Evolutionary conservation across 1,140 invertebrate species (phyloP), one percentile per base, ranked within the genome.

Genomic region (Euwallacea similis): DNA sequence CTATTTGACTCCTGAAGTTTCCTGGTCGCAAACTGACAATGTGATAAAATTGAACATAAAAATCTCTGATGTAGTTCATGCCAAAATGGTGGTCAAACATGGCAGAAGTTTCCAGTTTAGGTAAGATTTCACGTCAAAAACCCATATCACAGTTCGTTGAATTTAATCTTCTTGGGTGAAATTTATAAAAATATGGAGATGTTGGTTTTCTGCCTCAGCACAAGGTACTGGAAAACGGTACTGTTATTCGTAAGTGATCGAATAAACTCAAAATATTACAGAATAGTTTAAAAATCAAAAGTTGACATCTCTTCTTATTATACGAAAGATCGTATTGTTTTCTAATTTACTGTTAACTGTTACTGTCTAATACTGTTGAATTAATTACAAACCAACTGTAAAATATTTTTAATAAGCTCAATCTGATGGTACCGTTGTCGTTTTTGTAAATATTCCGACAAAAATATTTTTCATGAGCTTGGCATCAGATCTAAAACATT

Each of bases 21-120:
- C 65, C 50, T 79, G 78, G 78, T 76, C 66, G 7, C 76, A 79
- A 74, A 78, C 73, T 7, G 71, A 76, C 6, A 50, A 60, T 7
- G 44, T 10, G 4, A 44, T 79, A 11, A 76, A 73, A 55, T n/a
- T 79, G 2, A 64, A 59, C 42, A 76, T 79, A 15, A 68, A 73
- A 69, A 43, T 79, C 11, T 59, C 69, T 0, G 74, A 76, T 42
- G 73, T 75, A 2, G 8, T 68, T 11, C 62, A 73, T 55, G 74
- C 71, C 46, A 72, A 71, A 53, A 47, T 74, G 8, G 70, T 9
- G 13, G 42, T 79, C n/a, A 60, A 66, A 13, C 73, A 72, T 43
- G 67, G 65, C 41, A 75, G 65, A 60, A 71, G 71, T 15, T 76
- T 79, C 21, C 56, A 71, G 53, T 79, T 79, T 61, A 71, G 69